These are phyloP conservation scores for Pelosia muscerda DNA, from an alignment of 2,888 invertebrate species.

Conservation along the genomic window DNA sequence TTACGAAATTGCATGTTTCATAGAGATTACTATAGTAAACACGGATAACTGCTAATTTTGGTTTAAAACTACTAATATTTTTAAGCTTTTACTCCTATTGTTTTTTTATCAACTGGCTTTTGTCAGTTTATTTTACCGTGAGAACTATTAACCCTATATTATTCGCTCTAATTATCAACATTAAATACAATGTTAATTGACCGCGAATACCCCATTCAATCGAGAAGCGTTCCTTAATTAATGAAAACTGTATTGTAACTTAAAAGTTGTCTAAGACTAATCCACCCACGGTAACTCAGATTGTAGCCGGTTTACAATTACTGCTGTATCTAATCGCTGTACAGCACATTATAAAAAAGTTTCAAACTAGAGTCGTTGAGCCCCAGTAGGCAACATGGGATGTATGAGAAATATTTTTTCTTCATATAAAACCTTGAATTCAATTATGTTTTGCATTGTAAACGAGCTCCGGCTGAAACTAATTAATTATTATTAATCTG, in stretches of 20 bases:
- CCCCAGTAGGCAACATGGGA: conserved; percentile 5
- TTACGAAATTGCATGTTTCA: not conserved
- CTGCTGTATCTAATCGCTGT: conserved; percentile 18
- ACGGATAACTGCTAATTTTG: not conserved
- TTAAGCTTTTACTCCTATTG: not conserved
- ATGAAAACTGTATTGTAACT: conserved; percentile 6
- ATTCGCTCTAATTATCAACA: not conserved
- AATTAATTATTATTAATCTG: conserved; percentile 1
- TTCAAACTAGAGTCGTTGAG: conserved; percentile 16
- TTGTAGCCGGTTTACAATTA: conserved; percentile 18
- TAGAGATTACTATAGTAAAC: not conserved
- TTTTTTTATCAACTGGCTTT: not conserved
- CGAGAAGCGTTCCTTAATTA: not conserved
- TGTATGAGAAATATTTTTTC: conserved; percentile 21
- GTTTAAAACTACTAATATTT: not conserved
- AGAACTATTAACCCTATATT: not conserved
- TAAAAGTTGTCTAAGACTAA: conserved; percentile 1
- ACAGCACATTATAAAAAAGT: conserved; percentile 11
- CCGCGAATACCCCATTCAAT: not conserved
- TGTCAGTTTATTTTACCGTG: conserved; percentile 7
- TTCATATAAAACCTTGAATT: conserved; percentile 10
- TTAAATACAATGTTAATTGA: not conserved
- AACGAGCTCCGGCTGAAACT: conserved; percentile 1
- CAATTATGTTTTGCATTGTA: conserved; percentile 18
- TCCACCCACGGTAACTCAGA: conserved; percentile 11